phyloP scores from a whole-genome alignment of 2,888 invertebrate species.

The Diadromus collaris region DNA sequence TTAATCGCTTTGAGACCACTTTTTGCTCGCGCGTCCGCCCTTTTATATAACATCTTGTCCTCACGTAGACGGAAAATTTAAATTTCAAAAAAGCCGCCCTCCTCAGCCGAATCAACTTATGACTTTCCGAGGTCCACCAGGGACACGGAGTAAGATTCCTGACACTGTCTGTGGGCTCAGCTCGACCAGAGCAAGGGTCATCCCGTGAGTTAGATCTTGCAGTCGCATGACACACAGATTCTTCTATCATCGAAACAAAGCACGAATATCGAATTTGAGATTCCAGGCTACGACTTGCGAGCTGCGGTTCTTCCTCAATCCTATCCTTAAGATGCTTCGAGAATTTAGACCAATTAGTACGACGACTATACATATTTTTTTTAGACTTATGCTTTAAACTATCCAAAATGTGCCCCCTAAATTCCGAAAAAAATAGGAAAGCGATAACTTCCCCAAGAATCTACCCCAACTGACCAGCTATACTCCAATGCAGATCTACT shows the following conservation, averaged over 20 bases:
- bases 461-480: conserved; percentile 24
- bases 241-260: not conserved
- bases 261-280: conserved; percentile 18
- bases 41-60: not conserved
- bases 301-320: not conserved
- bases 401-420: not conserved
- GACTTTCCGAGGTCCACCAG: conserved; percentile 47
- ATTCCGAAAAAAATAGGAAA: conserved; percentile 16
- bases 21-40: conserved; percentile 10
- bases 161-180: not conserved
- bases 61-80: not conserved
- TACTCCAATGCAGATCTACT: not conserved
- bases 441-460: conserved; percentile 44
- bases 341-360: conserved; percentile 32
- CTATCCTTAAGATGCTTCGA: not conserved
- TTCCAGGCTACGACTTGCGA: not conserved
- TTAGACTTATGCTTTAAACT: not conserved
- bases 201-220: not conserved
- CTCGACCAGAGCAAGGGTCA: too few relatives aligned
- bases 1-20: conserved; percentile 26
- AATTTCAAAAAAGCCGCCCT: conserved; percentile 28
- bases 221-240: conserved; percentile 12
- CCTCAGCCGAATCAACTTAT: conserved; percentile 23
- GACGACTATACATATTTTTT: conserved; percentile 21
- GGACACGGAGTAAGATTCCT: conserved; percentile 17